A percentile compares a stretch with the other conserved stretches of the same genome.
Conservation (phyloP, 1,140 invertebrate genomes). For the Dermatophagoides farinae region DNA sequence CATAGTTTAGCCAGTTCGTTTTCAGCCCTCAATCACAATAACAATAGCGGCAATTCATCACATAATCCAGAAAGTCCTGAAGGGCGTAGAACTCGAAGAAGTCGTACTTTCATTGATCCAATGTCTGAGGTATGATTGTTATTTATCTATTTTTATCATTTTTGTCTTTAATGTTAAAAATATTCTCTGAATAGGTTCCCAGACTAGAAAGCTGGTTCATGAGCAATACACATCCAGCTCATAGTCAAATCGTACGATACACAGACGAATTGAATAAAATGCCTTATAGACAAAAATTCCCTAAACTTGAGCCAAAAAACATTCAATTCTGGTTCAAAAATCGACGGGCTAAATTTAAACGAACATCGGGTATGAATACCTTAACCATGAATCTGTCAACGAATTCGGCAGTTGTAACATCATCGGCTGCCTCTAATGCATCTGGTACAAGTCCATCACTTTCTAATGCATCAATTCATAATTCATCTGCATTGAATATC, state of each 20-base stretch:
- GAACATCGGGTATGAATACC: slow-evolving; percentile 48
- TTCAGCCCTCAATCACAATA: background rate
- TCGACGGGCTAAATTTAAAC: slow-evolving; percentile 76
- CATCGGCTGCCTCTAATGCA: background rate
- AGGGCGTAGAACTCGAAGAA: slow-evolving; percentile 31
- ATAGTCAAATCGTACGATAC: slow-evolving; percentile 86
- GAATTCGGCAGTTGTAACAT: background rate
- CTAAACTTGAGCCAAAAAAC: slow-evolving; percentile 84
- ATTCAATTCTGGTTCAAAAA: slow-evolving; percentile 86
- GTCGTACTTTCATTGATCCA: slow-evolving; percentile 95
- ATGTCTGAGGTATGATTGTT: slow-evolving; percentile 51
- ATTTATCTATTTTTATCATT: background rate
- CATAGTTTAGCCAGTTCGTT: background rate
- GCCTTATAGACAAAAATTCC: slow-evolving; percentile 81
- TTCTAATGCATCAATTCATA: background rate
- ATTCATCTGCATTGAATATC: slow-evolving; percentile 10
- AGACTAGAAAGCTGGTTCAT: slow-evolving; percentile 88
- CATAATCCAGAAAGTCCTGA: slow-evolving; percentile 12
- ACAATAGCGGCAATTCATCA: background rate
- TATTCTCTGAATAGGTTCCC: slow-evolving; percentile 35
- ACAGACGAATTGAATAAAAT: slow-evolving; percentile 81
- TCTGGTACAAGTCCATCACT: background rate
- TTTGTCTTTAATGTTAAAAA: background rate
- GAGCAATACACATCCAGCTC: slow-evolving; percentile 90
- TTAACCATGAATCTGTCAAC: background rate